Evolutionary conservation across 2,797 vertebrate species (phyloP), one percentile per base, ranked within the genome.

Genomic region (Tachyglossus aculeatus): DNA sequence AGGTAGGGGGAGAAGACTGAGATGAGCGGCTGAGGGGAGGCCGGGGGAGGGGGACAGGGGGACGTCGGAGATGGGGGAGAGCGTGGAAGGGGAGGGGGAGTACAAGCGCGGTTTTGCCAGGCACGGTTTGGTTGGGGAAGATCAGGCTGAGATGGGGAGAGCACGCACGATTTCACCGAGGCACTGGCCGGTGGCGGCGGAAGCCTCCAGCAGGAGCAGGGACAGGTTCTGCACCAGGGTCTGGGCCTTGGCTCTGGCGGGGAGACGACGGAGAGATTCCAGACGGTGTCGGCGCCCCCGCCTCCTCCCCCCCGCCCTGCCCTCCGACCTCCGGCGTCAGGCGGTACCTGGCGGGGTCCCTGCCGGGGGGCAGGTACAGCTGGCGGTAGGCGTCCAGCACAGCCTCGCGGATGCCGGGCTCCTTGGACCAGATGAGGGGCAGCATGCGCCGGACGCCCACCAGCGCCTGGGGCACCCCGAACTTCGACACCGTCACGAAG

Each of bases 81-180:
- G 5, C 14, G 27, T 9, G 21, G 13, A 15, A 25, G 43, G 25
- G 21, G 22, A 10, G 24, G 14, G 44, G 24, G 22, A 47, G 22
- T 16, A 47, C 22, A 45, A 16, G n/a, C n/a, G n/a, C n/a, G n/a
- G n/a, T n/a, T n/a, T n/a, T n/a, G n/a, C n/a, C n/a, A n/a, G n/a
- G n/a, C n/a, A n/a, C n/a, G n/a, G n/a, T n/a, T n/a, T n/a, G n/a
- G n/a, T n/a, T n/a, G n/a, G n/a, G n/a, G n/a, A n/a, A n/a, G n/a
- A n/a, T n/a, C n/a, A n/a, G n/a, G n/a, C n/a, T n/a, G n/a, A n/a
- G 3, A 27, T 29, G 47, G 18, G 13, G 36, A 77, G 27, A 16
- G 67, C 39, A 94, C 96, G 96, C 84, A 99, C 98, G 78, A 99
- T 98, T 93, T 99, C 96, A 80, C 96, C 97, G 45, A 99, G 94